Evolutionary conservation across 2,888 invertebrate species (phyloP).

Genomic region (Apamea monoglypha): DNA sequence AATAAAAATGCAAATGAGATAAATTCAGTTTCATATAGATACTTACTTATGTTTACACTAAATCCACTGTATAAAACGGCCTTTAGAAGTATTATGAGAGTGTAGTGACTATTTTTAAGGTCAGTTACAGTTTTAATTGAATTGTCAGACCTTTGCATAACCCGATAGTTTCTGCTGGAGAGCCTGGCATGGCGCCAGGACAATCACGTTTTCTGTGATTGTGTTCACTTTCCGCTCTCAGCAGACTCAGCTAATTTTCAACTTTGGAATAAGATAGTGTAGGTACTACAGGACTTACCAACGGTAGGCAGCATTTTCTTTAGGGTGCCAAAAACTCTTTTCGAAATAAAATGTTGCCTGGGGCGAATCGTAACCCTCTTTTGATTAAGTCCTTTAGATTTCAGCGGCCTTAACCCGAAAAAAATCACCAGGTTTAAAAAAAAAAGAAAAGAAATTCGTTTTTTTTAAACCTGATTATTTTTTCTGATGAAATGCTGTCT

Average conservation of each 20-base stretch:
- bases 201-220: conserved; percentile 71
- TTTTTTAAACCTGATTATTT: not conserved
- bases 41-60: conserved; percentile 43
- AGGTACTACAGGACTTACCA: not conserved
- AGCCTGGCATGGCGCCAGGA: conserved; percentile 72
- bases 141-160: conserved; percentile 55
- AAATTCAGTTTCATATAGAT: conserved; percentile 52
- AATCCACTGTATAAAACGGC: conserved; percentile 23
- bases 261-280: conserved; percentile 38
- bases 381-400: conserved; percentile 8
- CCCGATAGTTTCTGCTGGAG: conserved; percentile 39
- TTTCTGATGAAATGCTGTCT: not conserved
- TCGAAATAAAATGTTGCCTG: not conserved
- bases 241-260: conserved; percentile 55
- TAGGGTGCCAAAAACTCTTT: conserved; percentile 17
- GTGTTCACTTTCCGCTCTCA: conserved; percentile 65
- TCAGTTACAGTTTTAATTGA: conserved; percentile 56
- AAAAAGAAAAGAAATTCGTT: too few species aligned
- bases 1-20: conserved; percentile 57
- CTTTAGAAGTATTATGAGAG: conserved; percentile 38
- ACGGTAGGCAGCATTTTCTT: conserved; percentile 4
- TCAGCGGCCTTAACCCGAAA: too few species aligned
- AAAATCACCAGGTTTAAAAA: too few species aligned
- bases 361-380: conserved; percentile 6
- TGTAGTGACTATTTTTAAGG: conserved; percentile 41